These are phyloP conservation scores for Monodelphis domestica DNA, from an alignment of 2,797 vertebrate genomes.

Conservation along the genomic window DNA sequence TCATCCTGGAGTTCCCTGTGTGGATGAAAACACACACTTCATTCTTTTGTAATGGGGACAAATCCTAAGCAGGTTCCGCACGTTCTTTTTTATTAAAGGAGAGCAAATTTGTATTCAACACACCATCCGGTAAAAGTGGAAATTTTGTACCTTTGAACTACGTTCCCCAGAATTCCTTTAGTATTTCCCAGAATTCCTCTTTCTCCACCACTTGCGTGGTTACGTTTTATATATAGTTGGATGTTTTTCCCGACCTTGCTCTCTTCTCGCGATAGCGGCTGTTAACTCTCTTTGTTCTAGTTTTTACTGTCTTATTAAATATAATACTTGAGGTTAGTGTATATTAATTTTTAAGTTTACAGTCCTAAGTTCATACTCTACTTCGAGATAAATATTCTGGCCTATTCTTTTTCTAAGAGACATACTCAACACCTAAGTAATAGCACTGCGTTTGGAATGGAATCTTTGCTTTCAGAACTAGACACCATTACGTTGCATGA, in stretches of 20 bases:
- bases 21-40: neutral
- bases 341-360: too few relatives aligned
- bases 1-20: neutral
- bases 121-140: too few relatives aligned
- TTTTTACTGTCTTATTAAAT: too few relatives aligned
- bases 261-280: too few relatives aligned
- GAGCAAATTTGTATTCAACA: neutral
- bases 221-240: too few relatives aligned
- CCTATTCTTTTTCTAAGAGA: neutral
- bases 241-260: too few relatives aligned
- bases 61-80: neutral
- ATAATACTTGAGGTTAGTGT: too few relatives aligned
- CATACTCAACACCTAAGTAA: neutral
- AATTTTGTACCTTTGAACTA: too few relatives aligned
- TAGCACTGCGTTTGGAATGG: neutral
- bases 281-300: too few relatives aligned
- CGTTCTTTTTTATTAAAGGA: conserved; percentile 28
- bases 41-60: neutral
- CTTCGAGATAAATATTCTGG: neutral
- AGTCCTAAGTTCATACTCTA: conserved; percentile 13
- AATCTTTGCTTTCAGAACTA: neutral
- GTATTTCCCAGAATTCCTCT: too few relatives aligned
- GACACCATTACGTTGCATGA: neutral
- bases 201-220: too few relatives aligned
- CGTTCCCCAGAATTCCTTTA: too few relatives aligned